Conservation (phyloP, 2,113 vertebrate genomes). For the Bufo gargarizans region DNA sequence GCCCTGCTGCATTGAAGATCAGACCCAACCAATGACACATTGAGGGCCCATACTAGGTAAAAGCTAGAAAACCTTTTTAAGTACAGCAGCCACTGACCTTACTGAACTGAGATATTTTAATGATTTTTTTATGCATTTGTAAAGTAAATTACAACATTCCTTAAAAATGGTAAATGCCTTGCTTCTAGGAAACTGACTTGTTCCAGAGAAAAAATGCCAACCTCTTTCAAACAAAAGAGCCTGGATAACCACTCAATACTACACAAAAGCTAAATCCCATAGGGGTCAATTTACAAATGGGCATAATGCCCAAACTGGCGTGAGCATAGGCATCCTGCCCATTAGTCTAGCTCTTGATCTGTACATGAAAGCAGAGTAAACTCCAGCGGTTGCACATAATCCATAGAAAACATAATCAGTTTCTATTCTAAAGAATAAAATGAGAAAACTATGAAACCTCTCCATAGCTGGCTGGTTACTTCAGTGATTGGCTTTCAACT, state of each 20-base stretch:
- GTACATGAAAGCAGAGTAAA: conserved; percentile 19
- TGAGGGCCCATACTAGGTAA: no score
- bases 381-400: not conserved
- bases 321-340: conserved; percentile 17
- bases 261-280: conserved; percentile 27
- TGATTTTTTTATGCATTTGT: not conserved
- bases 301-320: conserved; percentile 11
- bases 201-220: conserved; percentile 14
- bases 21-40: no score
- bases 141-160: not conserved
- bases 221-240: not conserved
- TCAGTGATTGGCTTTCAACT: not conserved
- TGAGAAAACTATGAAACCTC: not conserved
- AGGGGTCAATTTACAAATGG: conserved; percentile 27
- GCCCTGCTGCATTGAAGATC: no score
- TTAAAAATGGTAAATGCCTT: not conserved
- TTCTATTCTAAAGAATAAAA: not conserved
- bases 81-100: not conserved
- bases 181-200: not conserved
- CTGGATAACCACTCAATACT: not conserved
- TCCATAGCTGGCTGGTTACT: not conserved
- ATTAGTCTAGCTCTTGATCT: conserved; percentile 1
- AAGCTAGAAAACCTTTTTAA: not conserved
- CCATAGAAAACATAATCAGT: not conserved
- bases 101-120: not conserved